Base-by-base conservation (phyloP, 2,888 invertebrate genomes). In the Anthophora plumipes region DNA sequence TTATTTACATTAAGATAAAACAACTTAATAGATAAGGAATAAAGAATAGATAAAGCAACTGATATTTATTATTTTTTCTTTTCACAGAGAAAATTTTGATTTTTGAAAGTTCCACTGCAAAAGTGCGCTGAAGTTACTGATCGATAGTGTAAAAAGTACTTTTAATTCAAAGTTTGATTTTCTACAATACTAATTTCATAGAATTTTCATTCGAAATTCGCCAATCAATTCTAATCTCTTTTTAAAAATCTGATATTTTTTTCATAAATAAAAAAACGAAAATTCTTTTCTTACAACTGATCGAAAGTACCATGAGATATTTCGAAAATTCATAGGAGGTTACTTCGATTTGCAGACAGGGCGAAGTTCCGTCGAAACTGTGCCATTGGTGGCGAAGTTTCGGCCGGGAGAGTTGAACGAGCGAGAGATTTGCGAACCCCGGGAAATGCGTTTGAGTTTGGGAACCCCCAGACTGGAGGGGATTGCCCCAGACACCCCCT, bases 401-500 rank as follows among this genome's bases (percentile, higher is more conserved):
- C 72, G n/a, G 12, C 68, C 64, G 43, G 69, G 63, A 68, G 39
- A 20, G 31, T n/a, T 57, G 67, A 60, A 64, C 63, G 37, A 67
- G 61, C 75, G 67, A 63, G 76, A 83, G 77, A 85, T 85, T 90
- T 89, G 90, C 90, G 90, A 92, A 91, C 89, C 91, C 91, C 91
- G 92, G 93, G 91, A 93, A 93, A 93, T 93, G 92, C 92, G 91
- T 90, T 91, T 90, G 90, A 89, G 89, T 91, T 91, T 91, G 91
- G 91, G 90, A 92, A 92, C 90, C 91, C 87, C 89, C 90, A 90
- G 90, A 89, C 91, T 90, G 91, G 92, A 92, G 92, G 93, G 92
- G 93, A 92, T 93, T 92, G 93, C 92, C 93, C 92, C 93, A 93
- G 93, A 93, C 93, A 93, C 93, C 92, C 93, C 93, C 92, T 93